Conservation (phyloP, 2,797 vertebrate species). For the Aselliscus stoliczkanus region DNA sequence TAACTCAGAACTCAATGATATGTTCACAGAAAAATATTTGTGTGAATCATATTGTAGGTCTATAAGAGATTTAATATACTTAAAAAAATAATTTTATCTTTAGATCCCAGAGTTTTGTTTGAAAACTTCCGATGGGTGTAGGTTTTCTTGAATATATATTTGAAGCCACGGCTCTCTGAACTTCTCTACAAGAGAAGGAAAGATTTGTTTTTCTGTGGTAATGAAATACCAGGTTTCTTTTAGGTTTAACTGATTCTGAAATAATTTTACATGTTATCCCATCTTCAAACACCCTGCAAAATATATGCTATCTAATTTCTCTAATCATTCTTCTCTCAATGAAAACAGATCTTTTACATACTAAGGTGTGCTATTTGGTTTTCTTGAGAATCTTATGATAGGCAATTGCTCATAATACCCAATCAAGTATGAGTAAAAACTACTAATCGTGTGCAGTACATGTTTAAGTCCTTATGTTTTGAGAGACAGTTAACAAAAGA, state of each 20-base stretch:
- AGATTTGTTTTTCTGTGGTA: constrained; percentile 44
- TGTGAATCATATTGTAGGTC: constrained; percentile 28
- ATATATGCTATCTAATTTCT: not conserved
- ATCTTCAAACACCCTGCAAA: not conserved
- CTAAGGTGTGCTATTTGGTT: not conserved
- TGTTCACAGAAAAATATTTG: constrained; percentile 25
- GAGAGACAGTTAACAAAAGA: constrained; percentile 51
- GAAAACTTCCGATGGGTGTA: constrained; percentile 53
- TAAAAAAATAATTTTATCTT: constrained; percentile 46
- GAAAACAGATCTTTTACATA: constrained; percentile 32
- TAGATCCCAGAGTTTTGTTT: constrained; percentile 22
- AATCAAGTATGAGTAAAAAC: constrained; percentile 8
- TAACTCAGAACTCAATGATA: constrained; percentile 21
- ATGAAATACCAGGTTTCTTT: constrained; percentile 55
- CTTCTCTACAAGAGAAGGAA: not conserved
- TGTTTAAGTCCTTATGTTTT: not conserved
- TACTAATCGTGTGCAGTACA: not conserved
- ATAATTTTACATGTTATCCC: constrained; percentile 25
- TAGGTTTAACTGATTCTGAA: constrained; percentile 38
- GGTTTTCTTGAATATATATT: constrained; percentile 30
- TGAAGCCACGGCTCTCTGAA: constrained; percentile 40
- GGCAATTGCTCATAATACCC: constrained; percentile 6
- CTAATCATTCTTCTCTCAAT: not conserved
- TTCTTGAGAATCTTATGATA: constrained; percentile 44
- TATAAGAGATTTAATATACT: constrained; percentile 55